Base-by-base conservation (phyloP, 2,113 vertebrate species). In the Indicator maculatus region DNA sequence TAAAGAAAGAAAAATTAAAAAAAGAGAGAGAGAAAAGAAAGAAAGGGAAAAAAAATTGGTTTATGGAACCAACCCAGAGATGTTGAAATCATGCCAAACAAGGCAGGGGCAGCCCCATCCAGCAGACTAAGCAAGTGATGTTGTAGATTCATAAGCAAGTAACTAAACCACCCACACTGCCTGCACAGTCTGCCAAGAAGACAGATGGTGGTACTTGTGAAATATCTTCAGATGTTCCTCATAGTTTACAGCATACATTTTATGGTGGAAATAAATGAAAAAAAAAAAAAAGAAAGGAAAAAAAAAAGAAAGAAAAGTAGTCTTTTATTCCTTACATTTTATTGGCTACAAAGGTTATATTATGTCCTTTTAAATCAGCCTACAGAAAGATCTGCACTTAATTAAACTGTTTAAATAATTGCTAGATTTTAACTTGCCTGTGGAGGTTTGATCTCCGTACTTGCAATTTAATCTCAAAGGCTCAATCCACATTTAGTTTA, bases 131-230 rank as follows among this genome's bases (percentile, higher is more conserved):
- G 79, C 75, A 96, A 97, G 70, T 44, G 77, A 88, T 87, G 83
- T 67, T 79, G 6, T 39, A 86, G 75, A 89, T 90, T 90, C 86
- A 95, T 39, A 74, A 87, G 92, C 78, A 93, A 96, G 92, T 78
- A 89, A 86, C 92, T 90, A 52, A 96, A 79, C 77, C 89, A 94
- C 94, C 97, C 90, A 97, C 95, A 50, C 24, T 90, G 47, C 79
- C 75, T 65, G 64, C 88, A 56, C 13, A 79, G 70, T 76, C 83
- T 97, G 94, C 93, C 97, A 97, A 87, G 33, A 92, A 94, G 82
- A 86, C 96, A 97, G 97, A 98, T 94, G 94, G 96, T 96, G 61
- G 67, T 90, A 80, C 91, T 96, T 96, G 89, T 95, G 92, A 96
- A 97, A 94, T 96, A 96, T 92, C 94, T 97, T 97, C 94, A 93